A percentile compares a stretch with the other conserved stretches of the same genome.
Conservation (phyloP, 2,888 invertebrate genomes). For the Protodeltote pygarga region DNA sequence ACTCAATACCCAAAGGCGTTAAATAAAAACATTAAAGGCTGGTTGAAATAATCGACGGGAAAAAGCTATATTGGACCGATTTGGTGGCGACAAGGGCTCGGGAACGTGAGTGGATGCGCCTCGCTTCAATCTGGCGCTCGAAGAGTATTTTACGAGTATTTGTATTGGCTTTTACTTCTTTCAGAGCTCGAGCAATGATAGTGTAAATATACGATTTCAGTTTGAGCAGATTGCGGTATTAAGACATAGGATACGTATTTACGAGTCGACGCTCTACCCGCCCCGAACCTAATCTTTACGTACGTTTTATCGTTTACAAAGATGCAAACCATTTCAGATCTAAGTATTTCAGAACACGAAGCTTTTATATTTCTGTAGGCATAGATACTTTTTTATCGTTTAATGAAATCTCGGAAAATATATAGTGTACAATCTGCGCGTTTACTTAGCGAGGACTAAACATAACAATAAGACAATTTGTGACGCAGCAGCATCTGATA, state of each 20-base stretch:
- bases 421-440: constrained; percentile 12
- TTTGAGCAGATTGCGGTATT: constrained; percentile 32
- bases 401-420: constrained; percentile 14
- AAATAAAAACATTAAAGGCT: constrained; percentile 86
- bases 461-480: constrained; percentile 40
- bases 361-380: constrained; percentile 9
- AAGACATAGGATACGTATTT: constrained; percentile 36
- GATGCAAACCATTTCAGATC: constrained; percentile 12
- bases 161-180: constrained; percentile 54
- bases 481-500: constrained; percentile 40
- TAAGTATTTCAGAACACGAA: constrained; percentile 10
- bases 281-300: constrained; percentile 7
- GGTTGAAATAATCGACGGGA: constrained; percentile 80
- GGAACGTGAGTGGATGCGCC: constrained; percentile 63
- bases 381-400: constrained; percentile 5
- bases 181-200: constrained; percentile 48
- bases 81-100: constrained; percentile 72
- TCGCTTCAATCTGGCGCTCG: constrained; percentile 56
- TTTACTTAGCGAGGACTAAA: constrained; percentile 18
- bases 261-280: constrained; percentile 19
- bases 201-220: constrained; percentile 49
- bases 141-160: constrained; percentile 53
- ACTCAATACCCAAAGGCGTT: constrained; percentile 80
- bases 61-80: constrained; percentile 81
- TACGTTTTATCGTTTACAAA: constrained; percentile 3